Evolutionary conservation across 2,888 invertebrate genomes (phyloP), one percentile per base, ranked within the genome.

Genomic region (Uloborus plumipes): DNA sequence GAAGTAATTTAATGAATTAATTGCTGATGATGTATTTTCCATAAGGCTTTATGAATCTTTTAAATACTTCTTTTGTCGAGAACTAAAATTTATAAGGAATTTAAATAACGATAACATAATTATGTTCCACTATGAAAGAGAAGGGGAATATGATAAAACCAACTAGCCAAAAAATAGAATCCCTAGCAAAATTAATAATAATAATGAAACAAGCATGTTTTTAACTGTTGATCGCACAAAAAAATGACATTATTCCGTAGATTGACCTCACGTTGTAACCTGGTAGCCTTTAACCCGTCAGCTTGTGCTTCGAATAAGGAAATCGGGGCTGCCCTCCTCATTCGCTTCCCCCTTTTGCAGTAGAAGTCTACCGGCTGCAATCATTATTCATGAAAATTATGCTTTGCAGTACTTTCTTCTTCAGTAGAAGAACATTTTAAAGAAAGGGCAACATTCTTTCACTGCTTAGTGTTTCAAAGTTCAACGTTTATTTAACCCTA

Each of bases 381-480:
- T 81, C 80, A 81, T 81, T 81, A 81, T 81, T 81, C 80, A 81
- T 81, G 80, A 81, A 81, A 70, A 81, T 81, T 69, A 81, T 70
- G 73, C 80, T 67, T 73, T 69, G 53, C 31, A 80, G 73, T 65
- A 70, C 74, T 81, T 74, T 81, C 80, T 81, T 73, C 79, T 73
- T 65, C 70, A 39, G 11, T 11, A 39, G 39, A 11, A 39, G 39
- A 39, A 39, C 39, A 39, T 39, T 39, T 39, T 39, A 39, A 39
- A 39, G 39, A 39, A 39, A 39, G 39, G 39, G 39, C 39, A 39
- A 39, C 39, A 39, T 39, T 39, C 39, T 39, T 39, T 39, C 39
- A 39, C 39, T 39, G 39, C 39, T 39, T 39, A 39, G 39, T 39
- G 39, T 39, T 39, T 39, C 39, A 39, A 39, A 39, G 39, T 39